Evolutionary conservation across 2,797 vertebrate genomes (phyloP), one percentile per base, ranked within the genome.

Genomic region (Spea hammondii): DNA sequence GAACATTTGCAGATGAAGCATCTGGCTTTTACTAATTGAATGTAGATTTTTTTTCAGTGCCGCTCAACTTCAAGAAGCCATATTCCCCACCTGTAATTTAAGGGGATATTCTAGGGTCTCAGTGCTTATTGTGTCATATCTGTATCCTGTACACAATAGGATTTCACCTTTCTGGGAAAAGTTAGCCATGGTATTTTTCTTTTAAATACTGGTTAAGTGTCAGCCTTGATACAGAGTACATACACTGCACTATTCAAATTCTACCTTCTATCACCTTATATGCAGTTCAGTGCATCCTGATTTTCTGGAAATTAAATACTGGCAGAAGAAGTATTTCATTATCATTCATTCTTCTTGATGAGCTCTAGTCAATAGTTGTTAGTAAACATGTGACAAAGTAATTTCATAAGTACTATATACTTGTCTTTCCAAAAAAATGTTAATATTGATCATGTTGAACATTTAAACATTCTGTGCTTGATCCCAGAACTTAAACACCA

Each of bases 291-390:
- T 17, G 17, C 17, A 17, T 17, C 17, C 17, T 17, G 17, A 17
- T 17, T 17, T 17, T 57, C 55, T 11, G 6, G 51, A 53, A 11
- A 1, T 53, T 53, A 6, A 53, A 53, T 53, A 3, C 51, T 71
- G 54, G 70, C 45, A 72, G 55, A 72, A 7, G 8, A 11, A 55
- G 11, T 49, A 48, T 49, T 72, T 72, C 59, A 14, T 60, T 72
- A 72, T 72, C 62, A 45, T 8, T 46, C 49, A 47, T 51, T 62
- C 17, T 2, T 3, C 13, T 60, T 48, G 8, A 60, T 72, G 13
- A 10, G 12, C 70, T 46, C 12, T 12, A 60, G 70, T 72, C 70
- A 62, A 72, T 72, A 72, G 7, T 49, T 72, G 45, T 72, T 72
- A 48, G 70, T 53, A 48, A 62, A 72, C 57, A 62, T 49, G 13